Evolutionary conservation across 2,888 invertebrate genomes (phyloP).

Genomic region (Himalopsyche kuldschensis): DNA sequence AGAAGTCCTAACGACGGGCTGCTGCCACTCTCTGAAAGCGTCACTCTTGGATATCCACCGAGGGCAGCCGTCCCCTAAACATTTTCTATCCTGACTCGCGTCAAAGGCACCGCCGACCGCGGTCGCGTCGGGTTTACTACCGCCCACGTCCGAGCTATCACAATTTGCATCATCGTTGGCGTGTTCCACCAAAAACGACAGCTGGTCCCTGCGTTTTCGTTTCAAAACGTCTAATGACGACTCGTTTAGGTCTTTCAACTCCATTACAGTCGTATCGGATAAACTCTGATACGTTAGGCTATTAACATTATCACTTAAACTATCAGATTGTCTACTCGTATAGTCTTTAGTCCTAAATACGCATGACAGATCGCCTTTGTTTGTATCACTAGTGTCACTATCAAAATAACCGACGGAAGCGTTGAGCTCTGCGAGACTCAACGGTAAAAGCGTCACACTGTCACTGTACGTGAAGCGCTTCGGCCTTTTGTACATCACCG

Average conservation of each 20-base stretch:
- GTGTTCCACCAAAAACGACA: conserved; percentile 1
- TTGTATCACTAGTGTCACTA: conserved; percentile 3
- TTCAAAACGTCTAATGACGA: conserved; percentile 11
- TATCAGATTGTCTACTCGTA: not conserved
- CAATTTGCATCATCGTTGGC: conserved; percentile 15
- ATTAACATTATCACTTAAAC: conserved; percentile 5
- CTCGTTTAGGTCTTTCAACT: conserved; percentile 22
- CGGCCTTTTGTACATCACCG: conserved; percentile 2
- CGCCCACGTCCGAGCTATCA: conserved; percentile 31
- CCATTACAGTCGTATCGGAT: not conserved
- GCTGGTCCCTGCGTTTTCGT: conserved; percentile 10
- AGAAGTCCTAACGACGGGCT: conserved; percentile 75
- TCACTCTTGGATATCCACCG: conserved; percentile 44
- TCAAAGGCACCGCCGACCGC: conserved; percentile 32
- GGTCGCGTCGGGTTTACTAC: conserved; percentile 20
- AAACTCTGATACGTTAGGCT: conserved; percentile 10
- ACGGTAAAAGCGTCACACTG: conserved; percentile 30
- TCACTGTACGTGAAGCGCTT: conserved; percentile 35
- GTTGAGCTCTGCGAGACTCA: conserved; percentile 34
- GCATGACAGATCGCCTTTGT: conserved; percentile 42
- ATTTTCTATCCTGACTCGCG: conserved; percentile 25
- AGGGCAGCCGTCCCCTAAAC: conserved; percentile 33
- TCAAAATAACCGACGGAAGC: conserved; percentile 7
- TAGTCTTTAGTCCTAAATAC: conserved; percentile 41
- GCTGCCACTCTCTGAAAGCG: conserved; percentile 89